phyloP scores from a whole-genome alignment of 2,888 invertebrate genomes.

The Chrysomela aeneicollis region DNA sequence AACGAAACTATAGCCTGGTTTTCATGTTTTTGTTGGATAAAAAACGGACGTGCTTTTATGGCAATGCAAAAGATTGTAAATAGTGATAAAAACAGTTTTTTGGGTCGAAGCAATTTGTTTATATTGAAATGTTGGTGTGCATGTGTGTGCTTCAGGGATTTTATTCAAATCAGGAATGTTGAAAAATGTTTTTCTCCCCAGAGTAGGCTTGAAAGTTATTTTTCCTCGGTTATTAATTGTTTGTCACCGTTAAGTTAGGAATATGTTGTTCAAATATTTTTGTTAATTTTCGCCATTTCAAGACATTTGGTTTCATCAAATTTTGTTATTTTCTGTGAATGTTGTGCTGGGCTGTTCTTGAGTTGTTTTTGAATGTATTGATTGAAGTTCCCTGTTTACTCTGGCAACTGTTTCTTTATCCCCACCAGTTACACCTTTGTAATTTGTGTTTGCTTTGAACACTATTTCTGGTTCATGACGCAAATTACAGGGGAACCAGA shows the following conservation, averaged over 20 bases:
- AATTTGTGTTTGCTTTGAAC: neutral
- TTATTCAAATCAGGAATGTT: neutral
- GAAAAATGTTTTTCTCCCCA: neutral
- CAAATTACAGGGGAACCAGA: constrained; percentile 7
- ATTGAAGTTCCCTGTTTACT: neutral
- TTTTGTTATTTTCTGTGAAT: neutral
- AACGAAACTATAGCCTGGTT: too few species aligned
- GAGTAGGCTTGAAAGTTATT: neutral
- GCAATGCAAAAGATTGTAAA: too few species aligned
- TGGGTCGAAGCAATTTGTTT: too few species aligned
- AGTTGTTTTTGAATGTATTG: neutral
- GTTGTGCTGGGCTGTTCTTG: neutral
- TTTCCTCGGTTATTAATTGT: too few species aligned
- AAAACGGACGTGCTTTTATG: too few species aligned
- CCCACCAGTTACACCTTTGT: neutral
- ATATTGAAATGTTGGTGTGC: too few species aligned
- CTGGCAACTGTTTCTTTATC: neutral
- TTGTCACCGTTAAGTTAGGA: too few species aligned
- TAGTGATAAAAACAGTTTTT: too few species aligned
- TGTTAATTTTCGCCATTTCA: too few species aligned
- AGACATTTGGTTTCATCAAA: neutral
- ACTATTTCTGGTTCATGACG: neutral
- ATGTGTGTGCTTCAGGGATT: neutral
- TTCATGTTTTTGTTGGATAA: too few species aligned
- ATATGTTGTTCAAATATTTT: too few species aligned